Evolutionary conservation across 2,113 vertebrate genomes (phyloP), one percentile per base, ranked within the genome.

Genomic region (Siphamia tubifer): DNA sequence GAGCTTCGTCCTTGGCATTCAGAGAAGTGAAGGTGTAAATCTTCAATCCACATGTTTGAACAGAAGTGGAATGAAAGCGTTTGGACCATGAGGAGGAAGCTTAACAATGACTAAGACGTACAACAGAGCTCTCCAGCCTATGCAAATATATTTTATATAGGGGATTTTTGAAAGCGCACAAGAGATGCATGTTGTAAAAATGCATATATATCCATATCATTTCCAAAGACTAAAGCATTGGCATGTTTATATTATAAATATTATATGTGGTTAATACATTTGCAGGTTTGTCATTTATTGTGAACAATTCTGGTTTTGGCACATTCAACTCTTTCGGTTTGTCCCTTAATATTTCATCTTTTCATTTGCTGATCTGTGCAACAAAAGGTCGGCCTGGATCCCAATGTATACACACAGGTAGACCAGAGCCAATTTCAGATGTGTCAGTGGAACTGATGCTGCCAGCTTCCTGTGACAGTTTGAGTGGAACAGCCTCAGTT

Each of bases 391-490:
- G 56, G 52, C 35, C 68, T 60, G 76, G 58, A 77, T 72, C 63
- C 48, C 8, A 16, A 27, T 43, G 54, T 61, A 61, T 45, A 47
- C 61, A 74, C 74, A 25, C 77, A 81, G 76, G 74, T 81, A 79
- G 77, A 86, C 60, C 78, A 78, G 81, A 89, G 86, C 82, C 79
- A 85, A 88, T 90, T 89, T 89, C 75, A 79, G 74, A 83, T 55
- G 79, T 91, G 91, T 90, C 87, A 87, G 70, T 60, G 68, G 80
- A 82, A 74, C 62, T 66, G 87, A 77, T 68, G 67, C 73, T 62
- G 67, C 76, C 64, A 72, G 78, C 73, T 69, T 68, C 65, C 73
- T 43, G 78, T 90, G 86, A 87, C 84, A 88, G 79, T 67, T 74
- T 77, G 83, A 84, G 76, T 75, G 61, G 73, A 85, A 79, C 72